Conservation (phyloP, 1,140 invertebrate genomes). For the Zaprionus ornatus region DNA sequence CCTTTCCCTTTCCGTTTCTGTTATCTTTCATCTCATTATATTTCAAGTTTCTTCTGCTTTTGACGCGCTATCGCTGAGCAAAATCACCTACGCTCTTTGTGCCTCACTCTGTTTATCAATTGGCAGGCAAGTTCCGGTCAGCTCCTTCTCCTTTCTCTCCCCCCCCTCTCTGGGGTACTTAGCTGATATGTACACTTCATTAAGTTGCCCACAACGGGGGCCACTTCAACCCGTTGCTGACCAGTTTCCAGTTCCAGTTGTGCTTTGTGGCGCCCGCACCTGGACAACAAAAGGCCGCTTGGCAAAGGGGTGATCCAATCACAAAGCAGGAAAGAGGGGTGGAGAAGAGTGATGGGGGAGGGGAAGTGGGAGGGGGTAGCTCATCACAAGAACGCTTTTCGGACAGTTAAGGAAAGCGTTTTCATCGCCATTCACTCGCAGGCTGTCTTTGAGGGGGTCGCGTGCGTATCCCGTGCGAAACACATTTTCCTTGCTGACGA, state of each 20-base stretch:
- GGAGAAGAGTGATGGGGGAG: no score
- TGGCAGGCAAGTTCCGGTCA: slow-evolving; percentile 10
- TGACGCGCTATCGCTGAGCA: slow-evolving; percentile 35
- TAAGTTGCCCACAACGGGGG: slow-evolving; percentile 60
- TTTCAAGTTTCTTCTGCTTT: slow-evolving; percentile 27
- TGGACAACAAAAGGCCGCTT: slow-evolving; percentile 40
- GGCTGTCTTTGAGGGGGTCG: neutral
- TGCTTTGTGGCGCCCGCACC: slow-evolving; percentile 44
- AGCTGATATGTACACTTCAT: slow-evolving; percentile 73
- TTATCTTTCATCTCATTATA: slow-evolving; percentile 3
- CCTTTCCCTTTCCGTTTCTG: neutral
- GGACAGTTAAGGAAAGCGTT: slow-evolving; percentile 40
- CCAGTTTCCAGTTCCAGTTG: slow-evolving; percentile 29
- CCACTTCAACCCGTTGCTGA: slow-evolving; percentile 55
- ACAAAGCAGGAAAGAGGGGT: slow-evolving; percentile 4
- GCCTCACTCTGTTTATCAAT: slow-evolving; percentile 46
- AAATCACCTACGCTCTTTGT: slow-evolving; percentile 11
- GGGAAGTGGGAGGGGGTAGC: neutral
- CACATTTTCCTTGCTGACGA: slow-evolving; percentile 27
- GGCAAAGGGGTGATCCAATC: slow-evolving; percentile 22
- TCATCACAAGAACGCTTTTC: slow-evolving; percentile 38
- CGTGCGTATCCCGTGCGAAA: neutral
- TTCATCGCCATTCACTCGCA: slow-evolving; percentile 31
- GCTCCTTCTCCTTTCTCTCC: neutral
- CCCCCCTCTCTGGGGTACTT: slow-evolving; percentile 26